A percentile compares a stretch with the other conserved stretches of the same genome.
Conservation (phyloP, 1,140 invertebrate genomes). For the Bilobella aurantiaca region DNA sequence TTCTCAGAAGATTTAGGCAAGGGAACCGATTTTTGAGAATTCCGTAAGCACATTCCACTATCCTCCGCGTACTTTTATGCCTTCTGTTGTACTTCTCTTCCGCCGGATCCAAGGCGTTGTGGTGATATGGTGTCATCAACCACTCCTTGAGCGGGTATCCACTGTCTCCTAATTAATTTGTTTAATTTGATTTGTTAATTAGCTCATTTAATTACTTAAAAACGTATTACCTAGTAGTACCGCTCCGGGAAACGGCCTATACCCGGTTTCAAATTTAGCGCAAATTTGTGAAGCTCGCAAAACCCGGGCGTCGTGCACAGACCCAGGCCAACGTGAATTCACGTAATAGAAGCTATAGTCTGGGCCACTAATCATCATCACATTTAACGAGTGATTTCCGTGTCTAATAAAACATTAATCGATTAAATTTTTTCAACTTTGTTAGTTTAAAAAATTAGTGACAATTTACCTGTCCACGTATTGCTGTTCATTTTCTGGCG, state of each 20-base stretch:
- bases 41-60: conserved; percentile 29
- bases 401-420: no score
- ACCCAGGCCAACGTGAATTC: no score
- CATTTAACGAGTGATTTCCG: no score
- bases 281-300: no score
- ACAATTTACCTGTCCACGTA: no score
- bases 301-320: no score
- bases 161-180: conserved; percentile 15
- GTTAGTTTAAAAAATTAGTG: no score
- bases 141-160: conserved; percentile 26
- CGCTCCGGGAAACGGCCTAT: conserved; percentile 8
- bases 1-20: conserved; percentile 26
- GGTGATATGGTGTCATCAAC: conserved; percentile 24
- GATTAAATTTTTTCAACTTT: no score
- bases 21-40: conserved; percentile 35
- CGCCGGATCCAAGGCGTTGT: conserved; percentile 3
- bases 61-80: conserved; percentile 25
- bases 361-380: no score
- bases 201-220: background rate
- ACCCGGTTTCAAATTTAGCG: no score
- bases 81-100: conserved; percentile 9
- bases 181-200: background rate
- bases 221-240: background rate
- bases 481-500: no score
- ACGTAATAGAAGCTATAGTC: no score